Percentiles rank a stretch among this genome's conserved stretches.
These are phyloP conservation scores for Drosophila insularis DNA, from an alignment of 1,140 invertebrate genomes.

Conservation along the genomic window DNA sequence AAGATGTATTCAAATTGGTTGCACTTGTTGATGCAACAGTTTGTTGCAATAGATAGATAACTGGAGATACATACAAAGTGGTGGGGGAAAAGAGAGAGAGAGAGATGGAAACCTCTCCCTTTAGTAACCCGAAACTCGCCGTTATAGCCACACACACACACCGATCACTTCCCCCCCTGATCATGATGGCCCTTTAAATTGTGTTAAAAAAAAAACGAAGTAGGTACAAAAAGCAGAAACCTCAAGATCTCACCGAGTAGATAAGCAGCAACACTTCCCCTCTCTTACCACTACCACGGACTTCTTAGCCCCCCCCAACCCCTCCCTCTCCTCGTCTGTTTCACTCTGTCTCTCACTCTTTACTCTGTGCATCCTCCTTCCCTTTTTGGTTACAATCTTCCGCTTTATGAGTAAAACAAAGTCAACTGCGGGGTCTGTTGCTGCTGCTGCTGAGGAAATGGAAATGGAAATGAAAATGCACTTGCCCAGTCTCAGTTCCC, in stretches of 20 bases:
- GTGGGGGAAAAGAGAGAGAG: background rate
- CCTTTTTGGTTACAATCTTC: conserved; percentile 70
- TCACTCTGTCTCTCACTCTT: background rate
- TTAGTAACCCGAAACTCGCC: conserved; percentile 60
- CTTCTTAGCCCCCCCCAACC: background rate
- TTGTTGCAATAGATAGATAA: conserved; percentile 11
- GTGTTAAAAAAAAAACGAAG: conserved; percentile 78
- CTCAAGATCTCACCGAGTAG: conserved; percentile 68
- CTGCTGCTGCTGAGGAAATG: conserved; percentile 41
- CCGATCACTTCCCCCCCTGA: background rate
- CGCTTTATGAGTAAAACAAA: conserved; percentile 70
- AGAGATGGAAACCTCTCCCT: background rate
- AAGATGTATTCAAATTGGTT: too few relatives aligned
- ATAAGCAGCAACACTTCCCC: conserved; percentile 51
- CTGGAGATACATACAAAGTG: background rate
- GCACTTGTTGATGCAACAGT: conserved; percentile 44
- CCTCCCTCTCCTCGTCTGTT: background rate
- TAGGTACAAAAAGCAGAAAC: conserved; percentile 76
- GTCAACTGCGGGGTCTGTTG: conserved; percentile 17
- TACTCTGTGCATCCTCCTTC: background rate
- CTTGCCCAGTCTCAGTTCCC: conserved; percentile 58
- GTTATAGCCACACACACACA: conserved; percentile 39
- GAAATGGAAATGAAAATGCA: conserved; percentile 74
- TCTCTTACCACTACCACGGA: background rate
- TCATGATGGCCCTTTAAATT: conserved; percentile 56